Evolutionary conservation across 2,113 vertebrate genomes (phyloP).

Genomic region (Mormyrus lacerda): DNA sequence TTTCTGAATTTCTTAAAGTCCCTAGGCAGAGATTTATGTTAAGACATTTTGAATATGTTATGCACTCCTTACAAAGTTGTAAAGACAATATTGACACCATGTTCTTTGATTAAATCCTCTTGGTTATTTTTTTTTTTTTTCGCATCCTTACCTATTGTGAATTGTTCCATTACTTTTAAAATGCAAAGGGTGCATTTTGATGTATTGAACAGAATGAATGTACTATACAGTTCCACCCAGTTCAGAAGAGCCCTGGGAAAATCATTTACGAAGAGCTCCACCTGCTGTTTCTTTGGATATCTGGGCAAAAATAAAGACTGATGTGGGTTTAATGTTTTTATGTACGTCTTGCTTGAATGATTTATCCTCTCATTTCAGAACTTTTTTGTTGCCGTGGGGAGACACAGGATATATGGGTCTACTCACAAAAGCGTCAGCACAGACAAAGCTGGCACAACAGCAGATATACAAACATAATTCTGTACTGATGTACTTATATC

Average conservation of each 20-base stretch:
- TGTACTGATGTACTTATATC: background rate
- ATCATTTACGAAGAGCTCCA: conserved; percentile 10
- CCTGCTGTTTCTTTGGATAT: conserved; percentile 1
- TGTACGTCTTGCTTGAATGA: background rate
- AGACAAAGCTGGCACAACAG: background rate
- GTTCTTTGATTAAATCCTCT: background rate
- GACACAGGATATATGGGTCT: background rate
- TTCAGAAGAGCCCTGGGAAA: background rate
- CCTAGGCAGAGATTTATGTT: background rate
- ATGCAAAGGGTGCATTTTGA: background rate
- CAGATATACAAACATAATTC: background rate
- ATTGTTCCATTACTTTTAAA: background rate
- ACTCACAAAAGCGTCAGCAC: background rate
- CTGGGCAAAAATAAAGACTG: background rate
- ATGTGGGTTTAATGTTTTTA: background rate
- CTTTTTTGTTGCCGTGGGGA: background rate
- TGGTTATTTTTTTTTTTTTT: background rate
- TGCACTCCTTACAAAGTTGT: background rate
- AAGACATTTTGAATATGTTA: background rate
- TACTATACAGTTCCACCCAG: background rate
- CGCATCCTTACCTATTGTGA: background rate
- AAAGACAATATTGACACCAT: background rate
- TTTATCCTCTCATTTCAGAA: background rate
- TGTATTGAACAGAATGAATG: background rate
- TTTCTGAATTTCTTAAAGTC: background rate